Evolutionary conservation across 2,797 vertebrate genomes (phyloP).

Genomic region (Mormyrops attenuatus): DNA sequence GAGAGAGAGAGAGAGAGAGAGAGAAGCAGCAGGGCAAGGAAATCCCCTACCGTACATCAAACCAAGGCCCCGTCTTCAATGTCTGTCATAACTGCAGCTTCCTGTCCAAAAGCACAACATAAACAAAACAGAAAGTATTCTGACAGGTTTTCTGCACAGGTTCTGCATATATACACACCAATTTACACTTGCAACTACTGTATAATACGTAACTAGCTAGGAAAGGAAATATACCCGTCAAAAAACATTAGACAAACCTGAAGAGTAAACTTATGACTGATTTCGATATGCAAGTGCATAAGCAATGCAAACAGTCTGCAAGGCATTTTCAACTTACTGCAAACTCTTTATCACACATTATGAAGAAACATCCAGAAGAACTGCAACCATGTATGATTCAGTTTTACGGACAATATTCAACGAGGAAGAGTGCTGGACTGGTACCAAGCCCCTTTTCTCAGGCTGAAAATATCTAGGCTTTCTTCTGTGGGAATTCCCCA

Average conservation of each 20-base stretch:
- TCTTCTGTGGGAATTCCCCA: slow-evolving; percentile 70
- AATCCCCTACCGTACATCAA: slow-evolving; percentile 67
- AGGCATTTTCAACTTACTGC: not conserved
- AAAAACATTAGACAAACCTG: not conserved
- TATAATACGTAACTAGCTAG: not conserved
- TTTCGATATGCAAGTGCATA: not conserved
- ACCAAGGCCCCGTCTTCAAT: slow-evolving; percentile 50
- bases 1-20: not conserved
- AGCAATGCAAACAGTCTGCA: not conserved
- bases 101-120: slow-evolving; percentile 10
- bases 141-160: not conserved
- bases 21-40: slow-evolving; percentile 57
- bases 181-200: not conserved
- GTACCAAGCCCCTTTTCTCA: slow-evolving; percentile 55
- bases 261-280: not conserved
- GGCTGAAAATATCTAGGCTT: slow-evolving; percentile 59
- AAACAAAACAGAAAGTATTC: slow-evolving; percentile 4
- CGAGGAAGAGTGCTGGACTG: slow-evolving; percentile 39
- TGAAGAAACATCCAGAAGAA: not conserved
- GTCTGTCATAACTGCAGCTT: slow-evolving; percentile 34
- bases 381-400: not conserved
- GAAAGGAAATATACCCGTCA: not conserved
- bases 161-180: not conserved
- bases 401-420: not conserved
- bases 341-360: not conserved